Percentiles rank a stretch among this genome's conserved stretches.
Conservation (phyloP, 2,797 vertebrate species). For the Coregonus suidteri region DNA sequence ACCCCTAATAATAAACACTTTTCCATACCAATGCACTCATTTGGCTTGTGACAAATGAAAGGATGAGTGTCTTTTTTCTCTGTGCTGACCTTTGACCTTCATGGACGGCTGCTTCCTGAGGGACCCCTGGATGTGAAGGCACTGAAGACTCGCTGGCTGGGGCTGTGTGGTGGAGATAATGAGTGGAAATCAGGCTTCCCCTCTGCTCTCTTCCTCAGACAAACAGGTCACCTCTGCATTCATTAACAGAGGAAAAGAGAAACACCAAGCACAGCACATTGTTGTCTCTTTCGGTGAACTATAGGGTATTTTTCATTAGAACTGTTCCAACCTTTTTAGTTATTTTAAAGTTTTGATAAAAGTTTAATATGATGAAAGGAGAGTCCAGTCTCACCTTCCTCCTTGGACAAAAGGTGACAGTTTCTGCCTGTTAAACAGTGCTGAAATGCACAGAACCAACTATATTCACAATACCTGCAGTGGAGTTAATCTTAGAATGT, state of each 20-base stretch:
- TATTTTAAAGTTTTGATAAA: background rate
- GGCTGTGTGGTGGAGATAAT: slow-evolving; percentile 75
- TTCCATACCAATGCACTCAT: background rate
- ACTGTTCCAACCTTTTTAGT: slow-evolving; percentile 11
- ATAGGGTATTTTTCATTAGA: slow-evolving; percentile 32
- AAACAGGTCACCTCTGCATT: slow-evolving; percentile 70
- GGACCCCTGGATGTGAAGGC: slow-evolving; percentile 68
- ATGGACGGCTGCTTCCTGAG: slow-evolving; percentile 74
- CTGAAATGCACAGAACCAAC: background rate
- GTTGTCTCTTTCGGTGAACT: slow-evolving; percentile 13
- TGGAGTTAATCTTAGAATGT: background rate
- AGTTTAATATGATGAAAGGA: background rate
- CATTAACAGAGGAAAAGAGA: slow-evolving; percentile 69
- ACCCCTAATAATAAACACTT: background rate
- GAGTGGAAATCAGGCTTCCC: slow-evolving; percentile 79
- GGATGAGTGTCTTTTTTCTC: slow-evolving; percentile 59
- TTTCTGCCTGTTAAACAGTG: background rate
- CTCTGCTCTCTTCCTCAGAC: slow-evolving; percentile 72
- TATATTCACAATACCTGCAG: background rate
- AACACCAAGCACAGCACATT: slow-evolving; percentile 49
- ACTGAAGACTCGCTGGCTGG: slow-evolving; percentile 58
- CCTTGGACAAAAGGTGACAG: background rate
- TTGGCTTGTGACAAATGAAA: slow-evolving; percentile 48
- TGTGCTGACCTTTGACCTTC: slow-evolving; percentile 72
- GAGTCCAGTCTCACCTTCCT: background rate